These are phyloP conservation scores for Esox masquinongy DNA, from an alignment of 2,797 vertebrate species.

Conservation along the genomic window DNA sequence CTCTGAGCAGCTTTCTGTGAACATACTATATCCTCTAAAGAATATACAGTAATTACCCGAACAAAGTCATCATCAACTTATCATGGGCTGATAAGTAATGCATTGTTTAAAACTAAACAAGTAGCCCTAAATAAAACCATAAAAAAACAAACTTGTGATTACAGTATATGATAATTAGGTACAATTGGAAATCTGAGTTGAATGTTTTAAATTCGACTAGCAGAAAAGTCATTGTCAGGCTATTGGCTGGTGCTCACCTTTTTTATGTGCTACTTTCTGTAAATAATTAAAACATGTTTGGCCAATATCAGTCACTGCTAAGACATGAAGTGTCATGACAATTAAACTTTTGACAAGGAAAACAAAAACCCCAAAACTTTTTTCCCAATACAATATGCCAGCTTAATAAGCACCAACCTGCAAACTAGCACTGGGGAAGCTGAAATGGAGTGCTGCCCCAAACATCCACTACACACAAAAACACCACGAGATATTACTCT, in stretches of 20 bases:
- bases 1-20: not conserved
- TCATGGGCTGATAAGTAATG: not conserved
- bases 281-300: not conserved
- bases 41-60: slow-evolving; percentile 1
- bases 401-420: not conserved
- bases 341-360: not conserved
- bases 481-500: not conserved
- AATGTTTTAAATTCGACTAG: not conserved
- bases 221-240: not conserved
- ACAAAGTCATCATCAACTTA: not conserved
- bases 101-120: not conserved
- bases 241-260: not conserved
- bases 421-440: not conserved
- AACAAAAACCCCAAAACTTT: not conserved
- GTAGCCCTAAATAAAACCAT: not conserved
- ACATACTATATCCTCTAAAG: not conserved
- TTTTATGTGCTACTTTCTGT: not conserved
- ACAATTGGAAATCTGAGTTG: not conserved
- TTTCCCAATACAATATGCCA: not conserved
- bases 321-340: not conserved
- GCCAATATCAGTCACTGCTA: not conserved
- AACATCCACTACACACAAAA: not conserved
- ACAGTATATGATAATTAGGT: not conserved
- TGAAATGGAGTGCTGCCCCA: not conserved
- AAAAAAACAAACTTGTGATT: not conserved